These are phyloP conservation scores for Drosophila pegasa DNA, from an alignment of 2,888 invertebrate genomes.

Conservation along the genomic window DNA sequence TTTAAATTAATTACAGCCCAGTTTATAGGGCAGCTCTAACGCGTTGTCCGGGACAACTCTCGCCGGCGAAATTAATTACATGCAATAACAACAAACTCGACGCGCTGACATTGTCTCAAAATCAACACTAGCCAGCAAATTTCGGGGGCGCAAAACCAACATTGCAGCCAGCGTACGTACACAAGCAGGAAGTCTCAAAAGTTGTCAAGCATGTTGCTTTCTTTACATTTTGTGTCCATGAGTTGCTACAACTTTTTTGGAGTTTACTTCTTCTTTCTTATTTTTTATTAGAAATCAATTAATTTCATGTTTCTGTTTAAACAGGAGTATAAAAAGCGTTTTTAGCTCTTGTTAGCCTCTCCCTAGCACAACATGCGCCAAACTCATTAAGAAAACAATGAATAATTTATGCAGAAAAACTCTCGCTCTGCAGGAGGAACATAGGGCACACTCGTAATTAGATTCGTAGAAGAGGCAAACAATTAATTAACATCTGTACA, in stretches of 20 bases:
- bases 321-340: slow-evolving; percentile 31
- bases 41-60: slow-evolving; percentile 30
- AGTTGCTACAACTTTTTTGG: slow-evolving; percentile 24
- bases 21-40: slow-evolving; percentile 27
- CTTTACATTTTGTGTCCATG: slow-evolving; percentile 47
- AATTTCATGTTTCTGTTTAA: slow-evolving; percentile 38
- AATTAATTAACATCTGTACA: slow-evolving; percentile 13
- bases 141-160: slow-evolving; percentile 20
- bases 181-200: slow-evolving; percentile 14
- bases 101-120: slow-evolving; percentile 46
- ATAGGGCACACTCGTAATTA: slow-evolving; percentile 2
- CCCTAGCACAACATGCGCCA: slow-evolving; percentile 4
- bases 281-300: slow-evolving; percentile 71
- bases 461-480: neutral
- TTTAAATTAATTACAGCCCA: slow-evolving; percentile 68
- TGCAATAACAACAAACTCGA: slow-evolving; percentile 51
- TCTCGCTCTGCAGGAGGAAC: neutral
- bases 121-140: slow-evolving; percentile 51
- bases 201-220: slow-evolving; percentile 52
- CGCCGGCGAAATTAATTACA: slow-evolving; percentile 68
- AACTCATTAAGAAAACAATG: slow-evolving; percentile 51
- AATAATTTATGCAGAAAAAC: slow-evolving; percentile 48
- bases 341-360: slow-evolving; percentile 8
- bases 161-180: neutral
- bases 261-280: too few species aligned